Conservation (phyloP, 2,797 vertebrate species). For the Yasuhikotakia modesta region DNA sequence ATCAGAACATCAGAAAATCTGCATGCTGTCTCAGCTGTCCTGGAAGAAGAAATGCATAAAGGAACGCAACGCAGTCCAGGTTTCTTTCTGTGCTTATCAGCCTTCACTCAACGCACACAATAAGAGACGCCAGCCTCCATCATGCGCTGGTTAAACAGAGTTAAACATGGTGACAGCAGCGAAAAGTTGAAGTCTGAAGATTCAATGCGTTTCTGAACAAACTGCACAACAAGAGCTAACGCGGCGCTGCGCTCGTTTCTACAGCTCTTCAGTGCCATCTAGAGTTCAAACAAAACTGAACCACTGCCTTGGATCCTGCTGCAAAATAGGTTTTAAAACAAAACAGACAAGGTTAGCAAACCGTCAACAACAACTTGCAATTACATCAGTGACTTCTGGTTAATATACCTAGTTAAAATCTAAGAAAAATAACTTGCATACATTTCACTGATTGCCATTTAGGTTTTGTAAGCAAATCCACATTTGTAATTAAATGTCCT, state of each 20-base stretch:
- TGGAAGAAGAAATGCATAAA: neutral
- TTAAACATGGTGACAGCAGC: slow-evolving; percentile 7
- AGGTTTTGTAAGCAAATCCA: neutral
- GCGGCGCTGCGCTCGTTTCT: neutral
- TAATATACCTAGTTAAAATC: neutral
- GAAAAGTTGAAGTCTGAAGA: slow-evolving; percentile 20
- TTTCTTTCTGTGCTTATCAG: neutral
- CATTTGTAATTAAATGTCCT: neutral
- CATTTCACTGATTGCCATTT: neutral
- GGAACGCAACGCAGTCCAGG: neutral
- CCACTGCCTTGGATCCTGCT: neutral
- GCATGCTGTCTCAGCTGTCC: neutral
- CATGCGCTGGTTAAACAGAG: slow-evolving; percentile 18
- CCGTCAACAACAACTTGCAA: neutral
- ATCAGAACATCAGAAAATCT: neutral
- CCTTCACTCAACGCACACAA: slow-evolving; percentile 1
- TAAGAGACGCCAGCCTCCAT: neutral
- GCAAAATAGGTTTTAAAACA: neutral
- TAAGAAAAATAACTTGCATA: neutral
- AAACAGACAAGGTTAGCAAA: slow-evolving; percentile 7
- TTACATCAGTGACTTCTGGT: neutral
- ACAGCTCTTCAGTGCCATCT: slow-evolving; percentile 56
- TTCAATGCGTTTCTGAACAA: slow-evolving; percentile 17
- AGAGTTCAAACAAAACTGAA: slow-evolving; percentile 21
- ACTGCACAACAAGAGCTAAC: slow-evolving; percentile 7